Conservation (phyloP, 2,888 invertebrate genomes). For the Pammene aurita region DNA sequence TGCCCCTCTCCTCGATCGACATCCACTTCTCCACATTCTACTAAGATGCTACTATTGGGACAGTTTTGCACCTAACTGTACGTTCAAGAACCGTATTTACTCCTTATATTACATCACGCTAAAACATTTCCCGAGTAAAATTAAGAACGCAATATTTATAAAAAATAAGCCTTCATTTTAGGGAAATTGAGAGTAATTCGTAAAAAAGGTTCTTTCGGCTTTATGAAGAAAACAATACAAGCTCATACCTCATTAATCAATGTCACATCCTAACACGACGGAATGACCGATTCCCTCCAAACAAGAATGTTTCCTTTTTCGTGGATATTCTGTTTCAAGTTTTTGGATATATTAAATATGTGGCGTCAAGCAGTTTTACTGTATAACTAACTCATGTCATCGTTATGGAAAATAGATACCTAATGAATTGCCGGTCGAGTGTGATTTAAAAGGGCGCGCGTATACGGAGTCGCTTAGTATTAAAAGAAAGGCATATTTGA, state of each 20-base stretch:
- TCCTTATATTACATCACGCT: constrained; percentile 19
- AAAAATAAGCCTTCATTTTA: constrained; percentile 42
- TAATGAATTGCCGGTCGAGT: too few species aligned
- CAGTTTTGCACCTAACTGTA: too few species aligned
- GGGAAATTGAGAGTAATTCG: constrained; percentile 42
- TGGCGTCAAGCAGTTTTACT: not conserved
- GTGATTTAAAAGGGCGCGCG: too few species aligned
- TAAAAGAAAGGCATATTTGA: too few species aligned
- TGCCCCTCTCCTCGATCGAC: too few species aligned
- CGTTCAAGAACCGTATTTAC: constrained; percentile 28
- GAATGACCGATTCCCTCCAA: constrained; percentile 63
- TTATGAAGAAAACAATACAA: constrained; percentile 62
- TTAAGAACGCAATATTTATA: constrained; percentile 35
- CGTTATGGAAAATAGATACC: not conserved
- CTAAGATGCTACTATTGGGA: too few species aligned
- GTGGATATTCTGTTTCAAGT: constrained; percentile 28
- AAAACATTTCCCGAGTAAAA: constrained; percentile 35
- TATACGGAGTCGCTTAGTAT: too few species aligned
- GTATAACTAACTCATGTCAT: not conserved
- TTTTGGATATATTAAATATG: not conserved
- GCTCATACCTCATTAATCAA: constrained; percentile 65
- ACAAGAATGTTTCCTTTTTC: constrained; percentile 42
- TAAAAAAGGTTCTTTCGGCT: constrained; percentile 49
- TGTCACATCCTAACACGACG: constrained; percentile 58
- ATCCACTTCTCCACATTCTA: too few species aligned